Conservation (phyloP, 2,113 vertebrate species). For the Camelus bactrianus region DNA sequence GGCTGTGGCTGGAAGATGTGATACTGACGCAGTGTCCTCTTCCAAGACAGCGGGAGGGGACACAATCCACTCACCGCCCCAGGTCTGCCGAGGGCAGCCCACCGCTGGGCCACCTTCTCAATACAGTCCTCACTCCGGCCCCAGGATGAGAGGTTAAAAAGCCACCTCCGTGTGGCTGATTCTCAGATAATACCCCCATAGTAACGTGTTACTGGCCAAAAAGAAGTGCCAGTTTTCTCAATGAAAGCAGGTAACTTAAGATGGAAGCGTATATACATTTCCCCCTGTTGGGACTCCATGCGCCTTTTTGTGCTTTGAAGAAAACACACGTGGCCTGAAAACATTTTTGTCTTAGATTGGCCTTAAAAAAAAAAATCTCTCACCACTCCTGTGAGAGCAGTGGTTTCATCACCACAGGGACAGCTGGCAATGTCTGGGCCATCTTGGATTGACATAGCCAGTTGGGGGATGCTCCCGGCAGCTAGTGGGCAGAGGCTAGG, state of each 20-base stretch:
- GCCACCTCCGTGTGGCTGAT: background rate
- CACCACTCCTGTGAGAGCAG: background rate
- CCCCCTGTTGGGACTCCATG: fast-evolving
- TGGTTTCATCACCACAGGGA: fast-evolving
- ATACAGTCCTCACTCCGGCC: background rate
- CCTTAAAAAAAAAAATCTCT: background rate
- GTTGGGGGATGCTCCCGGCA: background rate
- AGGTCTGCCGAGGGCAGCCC: too few relatives aligned
- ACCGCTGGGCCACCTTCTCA: background rate
- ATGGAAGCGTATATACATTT: background rate
- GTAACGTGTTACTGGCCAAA: background rate
- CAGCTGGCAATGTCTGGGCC: background rate
- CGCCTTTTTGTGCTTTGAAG: background rate
- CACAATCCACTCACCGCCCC: fast-evolving
- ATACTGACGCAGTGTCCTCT: background rate
- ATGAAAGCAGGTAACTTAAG: background rate
- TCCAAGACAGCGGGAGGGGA: background rate
- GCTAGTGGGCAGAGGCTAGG: background rate
- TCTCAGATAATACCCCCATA: background rate
- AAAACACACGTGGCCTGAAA: background rate
- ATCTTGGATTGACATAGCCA: background rate
- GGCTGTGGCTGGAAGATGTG: background rate
- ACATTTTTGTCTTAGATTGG: background rate
- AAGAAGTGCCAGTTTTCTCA: background rate
- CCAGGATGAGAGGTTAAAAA: background rate